Percentiles rank a stretch among this genome's conserved stretches.
Evolutionary conservation across 2,888 invertebrate species (phyloP).

Genomic region (Argyresthia goedartella): DNA sequence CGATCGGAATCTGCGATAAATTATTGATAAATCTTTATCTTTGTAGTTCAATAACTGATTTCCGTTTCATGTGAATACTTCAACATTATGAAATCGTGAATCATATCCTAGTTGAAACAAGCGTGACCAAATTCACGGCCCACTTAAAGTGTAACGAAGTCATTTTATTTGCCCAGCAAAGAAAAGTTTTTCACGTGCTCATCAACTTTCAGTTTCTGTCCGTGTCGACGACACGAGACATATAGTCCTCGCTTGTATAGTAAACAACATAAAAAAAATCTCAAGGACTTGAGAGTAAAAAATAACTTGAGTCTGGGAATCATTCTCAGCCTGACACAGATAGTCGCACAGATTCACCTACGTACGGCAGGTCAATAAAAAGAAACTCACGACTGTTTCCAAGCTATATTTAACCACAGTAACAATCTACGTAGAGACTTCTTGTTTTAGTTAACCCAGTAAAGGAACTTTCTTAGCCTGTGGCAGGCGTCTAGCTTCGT

Average conservation of each 20-base stretch:
- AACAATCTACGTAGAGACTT: no score
- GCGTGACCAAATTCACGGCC: no score
- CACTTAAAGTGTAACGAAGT: background rate
- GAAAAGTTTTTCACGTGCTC: constrained; percentile 10
- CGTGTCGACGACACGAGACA: constrained; percentile 17
- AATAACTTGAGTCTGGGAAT: constrained; percentile 34
- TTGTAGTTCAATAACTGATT: no score
- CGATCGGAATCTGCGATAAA: no score
- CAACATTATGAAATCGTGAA: no score
- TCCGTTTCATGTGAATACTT: no score
- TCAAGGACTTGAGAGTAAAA: constrained; percentile 46
- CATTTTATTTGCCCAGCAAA: background rate
- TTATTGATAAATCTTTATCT: no score
- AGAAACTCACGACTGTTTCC: background rate
- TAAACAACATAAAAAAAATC: constrained; percentile 33
- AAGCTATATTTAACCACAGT: no score
- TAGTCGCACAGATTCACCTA: constrained; percentile 32
- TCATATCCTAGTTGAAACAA: no score
- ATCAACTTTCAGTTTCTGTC: constrained; percentile 49
- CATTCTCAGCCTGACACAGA: constrained; percentile 31
- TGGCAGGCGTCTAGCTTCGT: no score
- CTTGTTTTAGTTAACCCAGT: no score
- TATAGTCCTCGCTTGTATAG: constrained; percentile 20
- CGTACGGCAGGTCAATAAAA: constrained; percentile 12
- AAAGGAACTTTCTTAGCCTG: no score